These are phyloP conservation scores for Psilopogon haemacephalus DNA, from an alignment of 2,113 vertebrate genomes.

Conservation along the genomic window DNA sequence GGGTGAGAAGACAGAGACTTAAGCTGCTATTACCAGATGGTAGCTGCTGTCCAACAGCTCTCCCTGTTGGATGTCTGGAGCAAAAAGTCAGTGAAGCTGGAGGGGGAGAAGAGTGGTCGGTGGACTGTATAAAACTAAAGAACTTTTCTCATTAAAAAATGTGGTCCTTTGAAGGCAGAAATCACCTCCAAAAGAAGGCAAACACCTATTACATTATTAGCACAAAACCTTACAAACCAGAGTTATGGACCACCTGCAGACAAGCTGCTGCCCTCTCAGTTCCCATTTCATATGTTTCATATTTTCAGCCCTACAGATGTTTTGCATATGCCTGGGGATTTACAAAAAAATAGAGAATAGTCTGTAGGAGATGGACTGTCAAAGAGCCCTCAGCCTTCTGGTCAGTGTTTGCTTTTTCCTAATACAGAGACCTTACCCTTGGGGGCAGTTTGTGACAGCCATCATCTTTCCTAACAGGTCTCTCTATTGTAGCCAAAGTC, in stretches of 20 bases:
- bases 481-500: neutral
- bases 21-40: neutral
- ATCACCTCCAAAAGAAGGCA: slow-evolving; percentile 30
- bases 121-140: neutral
- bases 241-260: slow-evolving; percentile 46
- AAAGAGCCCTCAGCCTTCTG: slow-evolving; percentile 5
- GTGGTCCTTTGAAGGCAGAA: slow-evolving; percentile 49
- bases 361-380: slow-evolving; percentile 34
- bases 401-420: neutral
- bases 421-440: neutral
- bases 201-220: slow-evolving; percentile 62
- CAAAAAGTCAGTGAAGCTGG: neutral
- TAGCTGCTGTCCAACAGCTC: slow-evolving; percentile 61
- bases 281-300: slow-evolving; percentile 56
- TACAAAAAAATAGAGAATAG: neutral
- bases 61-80: slow-evolving; percentile 43
- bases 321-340: slow-evolving; percentile 28
- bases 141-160: slow-evolving; percentile 23
- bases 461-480: neutral
- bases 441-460: neutral
- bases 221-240: slow-evolving; percentile 20
- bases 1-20: neutral
- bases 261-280: slow-evolving; percentile 49
- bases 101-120: neutral
- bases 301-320: slow-evolving; percentile 59